Conservation (phyloP, 2,888 invertebrate species). For the Phanerotoma sp. region DNA sequence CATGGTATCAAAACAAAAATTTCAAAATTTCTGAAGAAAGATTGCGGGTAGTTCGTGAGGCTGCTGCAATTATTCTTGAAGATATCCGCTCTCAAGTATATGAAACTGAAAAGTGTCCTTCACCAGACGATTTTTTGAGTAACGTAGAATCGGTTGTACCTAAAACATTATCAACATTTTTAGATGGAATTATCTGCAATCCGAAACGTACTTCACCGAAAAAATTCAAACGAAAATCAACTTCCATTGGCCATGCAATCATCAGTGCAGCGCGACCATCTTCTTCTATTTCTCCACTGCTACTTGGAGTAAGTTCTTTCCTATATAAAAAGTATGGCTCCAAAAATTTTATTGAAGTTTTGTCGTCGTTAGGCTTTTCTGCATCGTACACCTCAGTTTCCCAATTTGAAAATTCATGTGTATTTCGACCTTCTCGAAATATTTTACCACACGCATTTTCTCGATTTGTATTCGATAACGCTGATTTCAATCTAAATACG, state of each 20-base stretch:
- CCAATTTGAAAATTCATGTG: slow-evolving; percentile 36
- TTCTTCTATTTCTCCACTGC: slow-evolving; percentile 43
- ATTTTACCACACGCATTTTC: slow-evolving; percentile 9
- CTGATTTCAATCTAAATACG: slow-evolving; percentile 5
- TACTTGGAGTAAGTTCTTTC: slow-evolving; percentile 21
- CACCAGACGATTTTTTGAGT: slow-evolving; percentile 15
- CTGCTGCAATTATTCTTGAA: slow-evolving; percentile 22
- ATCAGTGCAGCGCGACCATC: slow-evolving; percentile 40
- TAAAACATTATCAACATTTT: slow-evolving; percentile 38
- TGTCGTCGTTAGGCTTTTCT: slow-evolving; percentile 39
- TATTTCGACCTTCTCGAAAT: slow-evolving; percentile 7
- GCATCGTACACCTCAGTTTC: slow-evolving; percentile 39
- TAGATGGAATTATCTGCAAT: slow-evolving; percentile 17
- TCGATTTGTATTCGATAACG: slow-evolving; percentile 16
- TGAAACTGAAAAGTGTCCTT: slow-evolving; percentile 9
- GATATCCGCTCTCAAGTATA: slow-evolving; percentile 17
- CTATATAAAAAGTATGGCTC: slow-evolving; percentile 30
- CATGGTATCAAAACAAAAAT: slow-evolving; percentile 11
- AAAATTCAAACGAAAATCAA: slow-evolving; percentile 17
- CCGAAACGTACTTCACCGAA: slow-evolving; percentile 11
- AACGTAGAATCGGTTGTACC: slow-evolving; percentile 24
- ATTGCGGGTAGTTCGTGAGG: slow-evolving; percentile 14
- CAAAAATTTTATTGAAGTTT: slow-evolving; percentile 34
- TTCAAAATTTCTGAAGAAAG: slow-evolving; percentile 5
- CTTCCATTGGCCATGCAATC: slow-evolving; percentile 25